These are phyloP conservation scores for Clivina fossor DNA, from an alignment of 2,888 invertebrate genomes.

Conservation along the genomic window DNA sequence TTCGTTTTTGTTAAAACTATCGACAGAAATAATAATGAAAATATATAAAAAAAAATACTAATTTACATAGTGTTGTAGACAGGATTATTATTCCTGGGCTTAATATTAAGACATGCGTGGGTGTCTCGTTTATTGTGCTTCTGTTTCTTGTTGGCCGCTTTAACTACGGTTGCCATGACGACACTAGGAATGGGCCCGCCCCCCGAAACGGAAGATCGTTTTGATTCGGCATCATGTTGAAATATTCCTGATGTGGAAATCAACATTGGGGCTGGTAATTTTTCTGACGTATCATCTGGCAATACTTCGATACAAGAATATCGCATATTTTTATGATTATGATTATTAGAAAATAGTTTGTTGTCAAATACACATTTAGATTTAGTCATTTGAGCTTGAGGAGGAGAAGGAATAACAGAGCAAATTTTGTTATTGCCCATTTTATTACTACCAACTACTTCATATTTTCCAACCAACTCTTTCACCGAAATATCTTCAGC, in stretches of 20 bases:
- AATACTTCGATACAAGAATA: conserved; percentile 49
- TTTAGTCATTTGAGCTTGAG: conserved; percentile 1
- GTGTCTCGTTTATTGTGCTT: conserved; percentile 92
- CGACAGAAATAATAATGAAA: conserved; percentile 44
- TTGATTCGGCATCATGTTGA: conserved; percentile 29
- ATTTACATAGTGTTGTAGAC: conserved; percentile 88
- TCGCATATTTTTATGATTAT: conserved; percentile 38
- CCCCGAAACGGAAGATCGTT: conserved; percentile 54
- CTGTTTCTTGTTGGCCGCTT: conserved; percentile 76
- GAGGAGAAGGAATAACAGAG: conserved; percentile 18
- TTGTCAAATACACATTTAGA: conserved; percentile 23
- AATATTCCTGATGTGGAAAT: conserved; percentile 19
- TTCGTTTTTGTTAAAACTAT: conserved; percentile 24
- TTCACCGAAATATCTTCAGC: conserved; percentile 71
- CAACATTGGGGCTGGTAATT: conserved; percentile 20
- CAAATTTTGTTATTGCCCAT: conserved; percentile 19
- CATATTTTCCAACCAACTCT: conserved; percentile 76
- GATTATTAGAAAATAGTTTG: conserved; percentile 24
- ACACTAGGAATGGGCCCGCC: conserved; percentile 54
- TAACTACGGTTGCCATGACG: conserved; percentile 68
- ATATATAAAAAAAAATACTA: conserved; percentile 7
- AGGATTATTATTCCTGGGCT: conserved; percentile 76
- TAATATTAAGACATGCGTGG: conserved; percentile 80
- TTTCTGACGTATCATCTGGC: conserved; percentile 19
- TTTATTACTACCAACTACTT: conserved; percentile 51